Percentiles rank a stretch among this genome's conserved stretches.
Evolutionary conservation across 2,113 vertebrate genomes (phyloP).

Genomic region (Madoqua kirkii): DNA sequence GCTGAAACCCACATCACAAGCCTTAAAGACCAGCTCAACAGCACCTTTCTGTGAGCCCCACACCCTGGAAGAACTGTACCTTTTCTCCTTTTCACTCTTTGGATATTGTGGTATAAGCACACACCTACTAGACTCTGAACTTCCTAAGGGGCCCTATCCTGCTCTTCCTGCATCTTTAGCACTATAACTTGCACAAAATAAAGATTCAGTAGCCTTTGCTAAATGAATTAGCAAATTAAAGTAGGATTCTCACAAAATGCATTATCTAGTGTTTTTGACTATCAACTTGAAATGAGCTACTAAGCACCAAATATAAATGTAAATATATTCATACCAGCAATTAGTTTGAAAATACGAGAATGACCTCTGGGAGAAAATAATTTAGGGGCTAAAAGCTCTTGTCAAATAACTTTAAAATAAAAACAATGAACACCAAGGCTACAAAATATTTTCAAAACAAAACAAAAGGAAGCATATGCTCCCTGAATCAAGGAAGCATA

Average conservation of each 20-base stretch:
- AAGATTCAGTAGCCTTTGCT: background rate
- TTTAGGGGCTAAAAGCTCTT: background rate
- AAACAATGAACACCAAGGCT: background rate
- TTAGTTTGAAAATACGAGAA: background rate
- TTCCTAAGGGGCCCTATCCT: background rate
- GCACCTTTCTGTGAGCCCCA: background rate
- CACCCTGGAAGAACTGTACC: background rate
- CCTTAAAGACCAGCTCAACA: background rate
- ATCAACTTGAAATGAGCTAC: background rate
- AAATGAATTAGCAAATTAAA: background rate
- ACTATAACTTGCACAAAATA: background rate
- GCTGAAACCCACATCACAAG: background rate
- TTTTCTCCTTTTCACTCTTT: background rate
- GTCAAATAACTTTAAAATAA: conserved; percentile 18
- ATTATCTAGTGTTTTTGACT: background rate
- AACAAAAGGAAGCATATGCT: conserved; percentile 43
- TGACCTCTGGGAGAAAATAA: background rate
- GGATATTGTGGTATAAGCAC: background rate
- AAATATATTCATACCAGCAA: background rate
- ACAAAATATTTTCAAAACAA: conserved; percentile 45
- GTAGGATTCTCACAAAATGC: background rate
- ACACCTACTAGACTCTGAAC: background rate
- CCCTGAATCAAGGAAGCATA: conserved; percentile 40
- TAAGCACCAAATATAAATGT: background rate
- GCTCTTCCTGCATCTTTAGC: background rate